Conservation (phyloP, 2,888 invertebrate species). For the Philereme vetulata region DNA sequence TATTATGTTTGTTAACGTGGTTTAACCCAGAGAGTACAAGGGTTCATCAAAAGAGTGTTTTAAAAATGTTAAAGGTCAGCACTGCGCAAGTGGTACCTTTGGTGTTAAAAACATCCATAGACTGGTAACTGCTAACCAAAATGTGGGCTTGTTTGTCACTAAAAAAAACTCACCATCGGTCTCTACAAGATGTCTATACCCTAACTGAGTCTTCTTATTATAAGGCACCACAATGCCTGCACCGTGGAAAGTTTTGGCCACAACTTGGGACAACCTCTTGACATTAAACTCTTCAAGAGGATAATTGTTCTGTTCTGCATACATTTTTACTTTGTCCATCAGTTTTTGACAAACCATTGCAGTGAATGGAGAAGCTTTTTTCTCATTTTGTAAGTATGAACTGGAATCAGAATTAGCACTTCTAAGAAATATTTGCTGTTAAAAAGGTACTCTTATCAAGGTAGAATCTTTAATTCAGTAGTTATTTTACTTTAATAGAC, state of each 20-base stretch:
- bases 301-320: constrained; percentile 85
- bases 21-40: too few relatives aligned
- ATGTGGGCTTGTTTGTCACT: too few relatives aligned
- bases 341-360: constrained; percentile 83
- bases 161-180: constrained; percentile 82
- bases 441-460: too few relatives aligned
- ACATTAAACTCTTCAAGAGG: constrained; percentile 81
- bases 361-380: constrained; percentile 85
- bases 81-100: too few relatives aligned
- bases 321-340: constrained; percentile 85
- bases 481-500: too few relatives aligned
- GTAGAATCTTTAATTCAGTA: too few relatives aligned
- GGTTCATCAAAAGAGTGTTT: too few relatives aligned
- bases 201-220: constrained; percentile 90
- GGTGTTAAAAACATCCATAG: too few relatives aligned
- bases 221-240: constrained; percentile 94
- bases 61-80: too few relatives aligned
- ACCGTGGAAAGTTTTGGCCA: constrained; percentile 90
- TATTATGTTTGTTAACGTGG: too few relatives aligned
- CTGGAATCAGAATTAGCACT: constrained; percentile 59
- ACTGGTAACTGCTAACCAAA: too few relatives aligned
- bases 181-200: constrained; percentile 91
- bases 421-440: too few relatives aligned
- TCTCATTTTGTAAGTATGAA: constrained; percentile 78
- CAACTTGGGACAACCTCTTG: constrained; percentile 85